Base-by-base conservation (phyloP, 2,888 invertebrate species). In the Gastracanthus pulcherrimus region DNA sequence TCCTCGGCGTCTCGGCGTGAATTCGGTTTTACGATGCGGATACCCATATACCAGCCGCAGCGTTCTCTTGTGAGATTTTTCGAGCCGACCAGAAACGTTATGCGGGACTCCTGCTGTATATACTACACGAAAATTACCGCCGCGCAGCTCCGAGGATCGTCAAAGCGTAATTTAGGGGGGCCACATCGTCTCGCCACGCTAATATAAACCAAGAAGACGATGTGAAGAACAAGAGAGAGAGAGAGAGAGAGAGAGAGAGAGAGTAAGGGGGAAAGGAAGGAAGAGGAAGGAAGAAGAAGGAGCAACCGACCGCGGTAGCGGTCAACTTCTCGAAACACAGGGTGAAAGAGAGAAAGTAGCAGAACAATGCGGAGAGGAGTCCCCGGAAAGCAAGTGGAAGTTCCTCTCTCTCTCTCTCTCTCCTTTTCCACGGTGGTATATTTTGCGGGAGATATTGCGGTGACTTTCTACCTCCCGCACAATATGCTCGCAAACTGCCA, bases 391-490 rank as follows among this genome's bases (percentile, higher is more conserved):
- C 45, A 69, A 69, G 29, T 29, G 55, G 55, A 51, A 51, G 7
- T 7, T n/a, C 34, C 34, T 48, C 48, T 48, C 48, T 48, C 19
- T 48, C 51, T 51, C 51, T 51, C n/a, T n/a, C n/a, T n/a, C n/a
- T n/a, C n/a, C n/a, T n/a, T n/a, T n/a, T n/a, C n/a, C n/a, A n/a
- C n/a, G n/a, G 62, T 16, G 36, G 62, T 64, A 9, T 16, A 60
- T 29, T 51, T 77, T 71, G 77, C 38, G 62, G 71, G 58, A 3
- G 36, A 69, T 34, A 41, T 9, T 70, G 60, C 62, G 62, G 45
- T 72, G 51, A 58, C 51, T n/a, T 16, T n/a, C 64, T 64, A 34
- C 36, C 38, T 34, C 64, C 19, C 36, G 19, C 0, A 13, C 48
- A 55, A 55, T 55, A 55, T 55, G 26, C 55, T 55, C 55, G n/a